These are phyloP conservation scores for Oscheius sp. DNA, from an alignment of 2,888 invertebrate genomes.

Conservation along the genomic window DNA sequence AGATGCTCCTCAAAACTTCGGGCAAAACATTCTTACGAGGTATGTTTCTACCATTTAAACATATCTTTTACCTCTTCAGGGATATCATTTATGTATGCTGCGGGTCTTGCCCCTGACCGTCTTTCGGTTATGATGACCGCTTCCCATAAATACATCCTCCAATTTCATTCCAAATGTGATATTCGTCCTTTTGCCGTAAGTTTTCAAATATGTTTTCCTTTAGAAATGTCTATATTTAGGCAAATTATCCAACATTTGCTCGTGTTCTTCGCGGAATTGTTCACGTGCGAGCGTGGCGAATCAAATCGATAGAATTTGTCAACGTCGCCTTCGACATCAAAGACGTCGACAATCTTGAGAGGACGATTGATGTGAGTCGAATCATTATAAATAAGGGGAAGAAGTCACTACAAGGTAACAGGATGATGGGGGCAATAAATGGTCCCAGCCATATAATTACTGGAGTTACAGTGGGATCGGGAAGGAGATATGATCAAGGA, in stretches of 20 bases:
- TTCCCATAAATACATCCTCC: constrained; percentile 57
- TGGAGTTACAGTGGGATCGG: too few species aligned
- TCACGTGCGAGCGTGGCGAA: constrained; percentile 59
- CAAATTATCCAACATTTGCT: constrained; percentile 46
- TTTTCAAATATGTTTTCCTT: not conserved
- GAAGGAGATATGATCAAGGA: too few species aligned
- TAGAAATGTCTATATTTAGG: constrained; percentile 26
- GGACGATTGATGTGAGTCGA: constrained; percentile 50
- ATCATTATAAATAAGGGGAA: not conserved
- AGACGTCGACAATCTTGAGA: constrained; percentile 58
- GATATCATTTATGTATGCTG: constrained; percentile 58
- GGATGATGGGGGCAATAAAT: too few species aligned
- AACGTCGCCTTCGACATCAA: constrained; percentile 60
- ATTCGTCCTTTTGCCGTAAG: constrained; percentile 59
- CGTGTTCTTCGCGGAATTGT: constrained; percentile 52
- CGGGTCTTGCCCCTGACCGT: constrained; percentile 55
- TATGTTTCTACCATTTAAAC: not conserved
- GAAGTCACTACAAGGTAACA: too few species aligned
- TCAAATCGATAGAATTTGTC: constrained; percentile 62
- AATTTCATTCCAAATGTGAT: constrained; percentile 63
- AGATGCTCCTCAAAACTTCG: constrained; percentile 60
- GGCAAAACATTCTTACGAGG: constrained; percentile 55
- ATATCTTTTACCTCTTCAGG: constrained; percentile 33
- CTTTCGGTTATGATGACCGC: constrained; percentile 58
- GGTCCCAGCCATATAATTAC: too few species aligned